Evolutionary conservation across 2,888 invertebrate genomes (phyloP).

Genomic region (Acleris sparsana): DNA sequence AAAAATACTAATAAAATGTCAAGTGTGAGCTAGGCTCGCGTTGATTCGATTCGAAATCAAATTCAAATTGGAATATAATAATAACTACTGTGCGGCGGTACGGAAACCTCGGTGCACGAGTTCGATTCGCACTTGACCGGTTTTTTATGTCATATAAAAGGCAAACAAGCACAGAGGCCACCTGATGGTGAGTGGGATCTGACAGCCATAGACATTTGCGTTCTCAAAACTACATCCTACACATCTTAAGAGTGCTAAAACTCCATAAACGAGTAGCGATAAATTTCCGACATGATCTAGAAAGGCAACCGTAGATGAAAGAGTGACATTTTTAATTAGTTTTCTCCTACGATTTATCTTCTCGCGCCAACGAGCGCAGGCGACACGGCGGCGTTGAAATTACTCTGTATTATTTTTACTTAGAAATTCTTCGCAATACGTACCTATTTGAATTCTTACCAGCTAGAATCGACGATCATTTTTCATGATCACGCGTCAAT

Average conservation of each 20-base stretch:
- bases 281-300: not conserved
- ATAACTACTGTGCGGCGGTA: not conserved
- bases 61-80: no score
- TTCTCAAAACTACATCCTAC: no score
- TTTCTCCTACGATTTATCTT: conserved; percentile 18
- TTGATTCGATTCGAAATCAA: no score
- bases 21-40: no score
- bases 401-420: not conserved
- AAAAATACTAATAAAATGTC: no score
- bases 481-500: not conserved
- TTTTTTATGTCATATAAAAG: no score
- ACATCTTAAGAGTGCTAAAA: no score
- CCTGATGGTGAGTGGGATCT: no score
- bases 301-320: conserved; percentile 15
- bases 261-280: not conserved
- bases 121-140: no score
- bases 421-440: conserved; percentile 2
- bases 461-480: not conserved
- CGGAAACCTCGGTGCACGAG: no score
- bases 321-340: conserved; percentile 13
- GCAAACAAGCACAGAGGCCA: no score
- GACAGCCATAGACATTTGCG: no score
- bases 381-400: conserved; percentile 2
- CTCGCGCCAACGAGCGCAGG: conserved; percentile 1
- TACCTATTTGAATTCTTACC: conserved; percentile 1